phyloP scores from a whole-genome alignment of 2,888 invertebrate species.

The Ischnus inquisitorius region DNA sequence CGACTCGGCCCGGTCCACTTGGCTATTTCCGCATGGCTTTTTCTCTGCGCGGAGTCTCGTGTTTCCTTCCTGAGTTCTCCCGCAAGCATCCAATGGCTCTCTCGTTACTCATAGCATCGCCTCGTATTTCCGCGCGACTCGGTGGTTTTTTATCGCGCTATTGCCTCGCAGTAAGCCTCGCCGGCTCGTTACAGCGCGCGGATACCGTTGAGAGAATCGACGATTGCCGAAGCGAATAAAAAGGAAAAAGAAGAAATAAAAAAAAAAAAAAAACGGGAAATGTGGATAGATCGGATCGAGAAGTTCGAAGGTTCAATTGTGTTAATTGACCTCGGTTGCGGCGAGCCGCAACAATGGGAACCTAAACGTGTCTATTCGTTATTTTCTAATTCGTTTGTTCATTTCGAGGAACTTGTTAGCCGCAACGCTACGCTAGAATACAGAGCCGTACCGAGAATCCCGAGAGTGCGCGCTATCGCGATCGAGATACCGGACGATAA shows the following conservation, averaged over 20 bases:
- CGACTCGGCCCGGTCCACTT: constrained; percentile 28
- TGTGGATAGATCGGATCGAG: background rate
- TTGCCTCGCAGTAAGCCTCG: constrained; percentile 33
- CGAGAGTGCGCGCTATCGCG: background rate
- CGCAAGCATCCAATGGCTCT: constrained; percentile 34
- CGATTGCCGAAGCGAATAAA: background rate
- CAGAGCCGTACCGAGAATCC: background rate
- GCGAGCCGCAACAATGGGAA: constrained; percentile 2
- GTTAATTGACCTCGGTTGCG: background rate
- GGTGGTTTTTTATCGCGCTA: constrained; percentile 29
- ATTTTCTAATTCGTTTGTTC: constrained; percentile 17
- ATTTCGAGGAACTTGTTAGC: constrained; percentile 18
- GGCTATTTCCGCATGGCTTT: constrained; percentile 40
- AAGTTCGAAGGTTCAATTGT: constrained; percentile 7
- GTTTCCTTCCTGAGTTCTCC: constrained; percentile 17
- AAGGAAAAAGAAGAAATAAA: background rate
- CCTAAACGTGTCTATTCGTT: background rate
- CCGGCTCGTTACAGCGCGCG: background rate
- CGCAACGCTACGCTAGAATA: background rate
- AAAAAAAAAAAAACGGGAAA: background rate
- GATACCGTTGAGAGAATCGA: background rate
- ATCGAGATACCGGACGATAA: constrained; percentile 12
- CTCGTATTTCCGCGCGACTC: constrained; percentile 55
- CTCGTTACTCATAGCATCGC: constrained; percentile 61
- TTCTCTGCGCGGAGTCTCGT: constrained; percentile 28